Percentiles rank a stretch among this genome's conserved stretches.
Evolutionary conservation across 2,888 invertebrate genomes (phyloP).

Genomic region (Napeogenes sylphis): DNA sequence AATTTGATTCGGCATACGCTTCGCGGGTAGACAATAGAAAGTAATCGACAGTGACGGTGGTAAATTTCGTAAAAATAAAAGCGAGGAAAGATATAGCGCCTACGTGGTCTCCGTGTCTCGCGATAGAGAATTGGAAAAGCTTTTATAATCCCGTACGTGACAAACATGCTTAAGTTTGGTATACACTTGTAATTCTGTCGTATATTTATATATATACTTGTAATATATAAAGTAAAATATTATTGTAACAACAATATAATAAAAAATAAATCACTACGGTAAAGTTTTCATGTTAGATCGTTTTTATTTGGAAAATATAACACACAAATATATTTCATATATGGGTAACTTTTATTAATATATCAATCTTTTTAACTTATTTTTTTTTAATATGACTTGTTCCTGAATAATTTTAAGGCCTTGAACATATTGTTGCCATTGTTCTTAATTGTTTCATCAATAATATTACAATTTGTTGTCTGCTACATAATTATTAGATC

Average conservation of each 20-base stretch:
- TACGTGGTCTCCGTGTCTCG: slow-evolving; percentile 72
- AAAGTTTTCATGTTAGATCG: too few species aligned
- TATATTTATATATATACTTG: slow-evolving; percentile 38
- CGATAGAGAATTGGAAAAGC: slow-evolving; percentile 78
- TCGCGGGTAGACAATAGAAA: slow-evolving; percentile 68
- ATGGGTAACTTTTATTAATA: too few species aligned
- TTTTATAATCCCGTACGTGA: slow-evolving; percentile 77
- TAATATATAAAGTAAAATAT: neutral
- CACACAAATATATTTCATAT: too few species aligned
- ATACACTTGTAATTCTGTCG: slow-evolving; percentile 43
- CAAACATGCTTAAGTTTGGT: slow-evolving; percentile 61
- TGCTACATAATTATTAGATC: too few species aligned
- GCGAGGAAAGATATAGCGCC: slow-evolving; percentile 75
- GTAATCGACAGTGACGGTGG: slow-evolving; percentile 74
- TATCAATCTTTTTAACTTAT: too few species aligned
- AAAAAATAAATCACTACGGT: too few species aligned
- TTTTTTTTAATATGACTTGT: too few species aligned
- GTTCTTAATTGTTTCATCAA: neutral
- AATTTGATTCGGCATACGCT: slow-evolving; percentile 67
- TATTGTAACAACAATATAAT: too few species aligned
- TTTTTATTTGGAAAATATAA: too few species aligned
- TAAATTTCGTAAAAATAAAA: slow-evolving; percentile 78
- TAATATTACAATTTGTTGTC: slow-evolving; percentile 12
- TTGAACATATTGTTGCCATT: neutral
- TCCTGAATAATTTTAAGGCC: too few species aligned